Base-by-base conservation (phyloP, 2,888 invertebrate genomes). In the Drosophila merina region DNA sequence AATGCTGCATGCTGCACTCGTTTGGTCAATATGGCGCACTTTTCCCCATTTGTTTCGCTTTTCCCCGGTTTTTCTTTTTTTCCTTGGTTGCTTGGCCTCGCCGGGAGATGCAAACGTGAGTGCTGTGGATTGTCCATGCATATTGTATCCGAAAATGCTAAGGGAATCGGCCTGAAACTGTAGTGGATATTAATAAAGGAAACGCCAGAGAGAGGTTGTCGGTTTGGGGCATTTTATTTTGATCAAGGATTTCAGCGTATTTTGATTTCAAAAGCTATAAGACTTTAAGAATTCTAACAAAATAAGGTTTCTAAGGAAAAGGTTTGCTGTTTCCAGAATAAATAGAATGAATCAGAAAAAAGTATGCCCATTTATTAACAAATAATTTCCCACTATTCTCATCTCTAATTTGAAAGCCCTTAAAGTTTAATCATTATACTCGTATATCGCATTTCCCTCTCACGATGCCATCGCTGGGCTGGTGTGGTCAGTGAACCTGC, bases 21-120 rank as follows among this genome's bases (percentile, higher is more conserved):
- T 79, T 77, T 87, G 82, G 82, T 82, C 82, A 82, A 87, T 81
- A 82, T 85, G 82, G 75, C 73, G 75, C 74, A 55, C 67, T 72
- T 73, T 73, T 47, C 36, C 69, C 70, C 69, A 69, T 68, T 51
- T 57, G 54, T 51, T 72, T 66, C 55, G 48, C 30, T 60, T 59
- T 60, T 25, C 47, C 14, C 47, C 47, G 31, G 49, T 51, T 72
- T 66, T 49, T 36, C 12, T 55, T 48, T 50, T 30, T 47, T 28
- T 62, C 57, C 47, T 63, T 28, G 52, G 59, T 33, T 45, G 12
- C 72, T 47, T 50, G 66, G 52, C 33, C 49, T 12, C 44, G 45
- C 14, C 20, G 42, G 54, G 69, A 36, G 69, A 71, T 69, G 69
- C 44, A 51, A 71, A 33, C 69, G 69, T 69, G 69, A 69, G 69